These are phyloP conservation scores for Pyrrhosoma nymphula DNA, from an alignment of 2,888 invertebrate species.

Conservation along the genomic window DNA sequence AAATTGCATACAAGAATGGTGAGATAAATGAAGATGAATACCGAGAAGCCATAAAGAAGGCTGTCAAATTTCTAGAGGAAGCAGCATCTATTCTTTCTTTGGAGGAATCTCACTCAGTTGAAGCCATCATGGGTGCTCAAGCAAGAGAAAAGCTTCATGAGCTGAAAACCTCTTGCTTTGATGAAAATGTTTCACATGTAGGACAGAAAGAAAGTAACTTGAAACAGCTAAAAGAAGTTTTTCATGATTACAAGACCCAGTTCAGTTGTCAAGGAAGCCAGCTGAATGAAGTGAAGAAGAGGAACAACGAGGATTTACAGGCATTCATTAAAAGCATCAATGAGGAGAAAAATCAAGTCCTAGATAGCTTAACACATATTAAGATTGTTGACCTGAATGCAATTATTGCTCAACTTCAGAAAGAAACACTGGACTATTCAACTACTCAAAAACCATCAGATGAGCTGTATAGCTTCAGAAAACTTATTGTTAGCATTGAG, in stretches of 20 bases:
- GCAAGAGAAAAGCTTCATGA: slow-evolving; percentile 57
- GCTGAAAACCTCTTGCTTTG: not conserved
- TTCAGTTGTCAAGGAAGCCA: slow-evolving; percentile 38
- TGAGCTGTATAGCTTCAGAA: not conserved
- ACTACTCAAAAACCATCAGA: not conserved
- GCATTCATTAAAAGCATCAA: not conserved
- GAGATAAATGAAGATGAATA: slow-evolving; percentile 72
- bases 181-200: not conserved
- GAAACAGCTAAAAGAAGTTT: not conserved
- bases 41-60: slow-evolving; percentile 73
- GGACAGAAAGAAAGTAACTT: not conserved
- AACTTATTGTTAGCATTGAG: not conserved
- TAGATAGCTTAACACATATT: not conserved
- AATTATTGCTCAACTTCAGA: not conserved
- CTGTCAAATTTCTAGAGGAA: slow-evolving; percentile 73
- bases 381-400: not conserved
- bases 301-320: not conserved
- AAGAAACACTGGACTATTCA: not conserved
- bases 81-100: slow-evolving; percentile 74
- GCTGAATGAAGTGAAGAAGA: slow-evolving; percentile 34
- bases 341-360: not conserved
- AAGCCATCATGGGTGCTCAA: slow-evolving; percentile 74
- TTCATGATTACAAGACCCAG: not conserved
- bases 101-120: slow-evolving; percentile 74
- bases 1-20: slow-evolving; percentile 73